These are phyloP conservation scores for Argyrosomus regius DNA, from an alignment of 2,797 vertebrate genomes.

Conservation along the genomic window DNA sequence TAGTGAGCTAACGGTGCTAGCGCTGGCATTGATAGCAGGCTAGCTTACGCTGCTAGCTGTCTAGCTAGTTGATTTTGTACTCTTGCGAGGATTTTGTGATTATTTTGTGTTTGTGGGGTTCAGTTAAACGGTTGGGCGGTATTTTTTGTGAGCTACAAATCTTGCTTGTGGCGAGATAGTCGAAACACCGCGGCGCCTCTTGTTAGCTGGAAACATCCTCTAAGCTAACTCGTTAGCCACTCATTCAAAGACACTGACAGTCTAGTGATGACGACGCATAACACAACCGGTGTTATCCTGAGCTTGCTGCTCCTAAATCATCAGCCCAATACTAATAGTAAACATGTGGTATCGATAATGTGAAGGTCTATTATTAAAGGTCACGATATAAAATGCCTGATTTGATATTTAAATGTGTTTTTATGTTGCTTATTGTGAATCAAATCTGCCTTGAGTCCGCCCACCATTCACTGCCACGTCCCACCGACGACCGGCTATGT, in stretches of 20 bases:
- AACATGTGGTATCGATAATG: rapidly evolving
- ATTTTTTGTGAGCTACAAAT: background rate
- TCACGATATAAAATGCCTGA: rapidly evolving
- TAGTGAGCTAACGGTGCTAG: slow-evolving; percentile 34
- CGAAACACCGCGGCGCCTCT: background rate
- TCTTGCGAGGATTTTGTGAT: background rate
- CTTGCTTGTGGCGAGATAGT: rapidly evolving
- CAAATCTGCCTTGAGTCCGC: slow-evolving; percentile 31
- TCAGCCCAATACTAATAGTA: rapidly evolving
- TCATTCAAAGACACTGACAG: slow-evolving; percentile 79
- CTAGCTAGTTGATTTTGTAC: slow-evolving; percentile 16
- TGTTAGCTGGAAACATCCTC: background rate
- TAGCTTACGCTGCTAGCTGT: slow-evolving; percentile 57
- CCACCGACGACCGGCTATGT: slow-evolving; percentile 25
- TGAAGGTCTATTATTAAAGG: background rate
- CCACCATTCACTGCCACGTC: slow-evolving; percentile 76
- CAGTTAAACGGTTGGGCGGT: rapidly evolving
- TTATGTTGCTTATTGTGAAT: background rate
- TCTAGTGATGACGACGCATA: slow-evolving; percentile 84
- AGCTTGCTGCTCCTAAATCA: background rate
- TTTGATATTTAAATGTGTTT: background rate
- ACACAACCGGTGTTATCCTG: slow-evolving; percentile 33
- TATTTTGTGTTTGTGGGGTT: background rate
- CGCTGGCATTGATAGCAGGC: slow-evolving; percentile 23
- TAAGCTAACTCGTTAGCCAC: slow-evolving; percentile 67